Evolutionary conservation across 2,797 vertebrate species (phyloP), one percentile per base, ranked within the genome.

Genomic region (Simalia tracyae): DNA sequence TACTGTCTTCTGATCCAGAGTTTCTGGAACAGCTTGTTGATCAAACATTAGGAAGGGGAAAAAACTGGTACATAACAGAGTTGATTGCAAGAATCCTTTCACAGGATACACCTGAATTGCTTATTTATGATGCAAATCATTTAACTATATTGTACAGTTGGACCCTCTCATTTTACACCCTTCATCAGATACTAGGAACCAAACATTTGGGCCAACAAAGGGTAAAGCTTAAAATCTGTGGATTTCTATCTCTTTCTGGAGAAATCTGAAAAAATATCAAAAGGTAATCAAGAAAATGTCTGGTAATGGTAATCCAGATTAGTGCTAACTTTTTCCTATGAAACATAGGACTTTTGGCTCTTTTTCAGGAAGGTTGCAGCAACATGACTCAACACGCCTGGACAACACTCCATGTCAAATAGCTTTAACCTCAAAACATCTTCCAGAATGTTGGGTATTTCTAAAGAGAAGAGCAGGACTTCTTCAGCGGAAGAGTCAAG

Each of bases 181-280:
- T 95, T 95, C 97, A 93, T 90, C 92, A 95, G 72, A 4, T 54
- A 92, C 93, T 96, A 95, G 94, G 95, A 97, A 95, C 96, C 95
- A 97, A 95, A 97, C 92, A 96, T 5, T 94, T 93, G 87, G 92
- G 94, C 93, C 91, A 93, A 91, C 92, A 92, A 95, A 95, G 92
- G 95, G 91, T 57, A 64, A 94, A 59, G 26, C 42, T 61, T 84
- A 4, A 8, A 90, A 93, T 68, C 91, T 95, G 61, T 88, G 94
- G 91, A 91, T 94, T 59, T 72, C 54, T 72, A 19, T 17, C 26
- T 54, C 10, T 28, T 28, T 60, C 59, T 42, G 19, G 9, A 89
- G 12, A 50, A 54, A 26, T 46, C 46, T n/a, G 46, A 59, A 31
- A 54, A 91, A 9, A 0, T 60, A 87, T 22, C 68, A 36, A 28